Evolutionary conservation across 2,888 invertebrate species (phyloP).

Genomic region (Meteorus colon): DNA sequence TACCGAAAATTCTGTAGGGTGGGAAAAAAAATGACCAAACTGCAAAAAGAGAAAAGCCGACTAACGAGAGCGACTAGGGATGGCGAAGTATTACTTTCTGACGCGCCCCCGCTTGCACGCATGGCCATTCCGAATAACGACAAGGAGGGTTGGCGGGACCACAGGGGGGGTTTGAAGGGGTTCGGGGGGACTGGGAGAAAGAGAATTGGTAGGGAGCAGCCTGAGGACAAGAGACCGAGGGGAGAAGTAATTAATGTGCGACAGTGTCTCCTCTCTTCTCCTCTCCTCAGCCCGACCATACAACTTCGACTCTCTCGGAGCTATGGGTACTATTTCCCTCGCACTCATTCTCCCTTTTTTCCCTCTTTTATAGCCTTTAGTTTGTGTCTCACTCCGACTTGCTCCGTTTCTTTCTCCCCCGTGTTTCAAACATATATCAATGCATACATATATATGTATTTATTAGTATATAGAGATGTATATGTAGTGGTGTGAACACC

Average conservation of each 20-base stretch:
- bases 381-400: not conserved
- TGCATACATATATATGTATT: not conserved
- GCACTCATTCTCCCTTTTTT: constrained; percentile 39
- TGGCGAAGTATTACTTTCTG: constrained; percentile 57
- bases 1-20: not conserved
- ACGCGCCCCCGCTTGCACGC: constrained; percentile 46
- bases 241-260: constrained; percentile 71
- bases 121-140: constrained; percentile 29
- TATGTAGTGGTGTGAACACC: constrained; percentile 4
- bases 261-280: constrained; percentile 61
- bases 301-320: constrained; percentile 3
- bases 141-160: not conserved
- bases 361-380: constrained; percentile 12
- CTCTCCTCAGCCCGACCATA: constrained; percentile 34
- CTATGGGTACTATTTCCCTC: constrained; percentile 4
- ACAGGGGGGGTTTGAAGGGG: not conserved
- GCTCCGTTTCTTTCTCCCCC: not conserved
- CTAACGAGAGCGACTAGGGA: constrained; percentile 53
- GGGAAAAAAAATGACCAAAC: not conserved
- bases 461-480: not conserved
- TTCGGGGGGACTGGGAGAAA: no score
- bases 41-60: constrained; percentile 27
- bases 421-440: not conserved
- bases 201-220: constrained; percentile 19
- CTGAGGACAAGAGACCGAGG: constrained; percentile 51